Conservation (phyloP, 2,113 vertebrate genomes). For the Haliaeetus leucogaster region DNA sequence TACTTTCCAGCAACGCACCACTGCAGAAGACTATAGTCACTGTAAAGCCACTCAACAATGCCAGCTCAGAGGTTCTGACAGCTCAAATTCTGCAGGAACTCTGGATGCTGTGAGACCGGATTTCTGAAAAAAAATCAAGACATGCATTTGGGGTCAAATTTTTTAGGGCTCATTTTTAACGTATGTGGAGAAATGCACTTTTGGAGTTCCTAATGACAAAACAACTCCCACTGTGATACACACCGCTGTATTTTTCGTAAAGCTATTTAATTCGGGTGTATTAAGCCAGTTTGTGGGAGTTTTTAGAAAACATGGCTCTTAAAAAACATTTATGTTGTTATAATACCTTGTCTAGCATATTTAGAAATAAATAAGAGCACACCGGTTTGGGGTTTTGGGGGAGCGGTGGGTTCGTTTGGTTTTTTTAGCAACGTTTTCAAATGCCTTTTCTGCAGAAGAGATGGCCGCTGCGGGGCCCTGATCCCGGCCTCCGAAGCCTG, state of each 20-base stretch:
- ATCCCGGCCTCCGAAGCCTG: background rate
- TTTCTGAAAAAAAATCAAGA: background rate
- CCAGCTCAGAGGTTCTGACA: background rate
- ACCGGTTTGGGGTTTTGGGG: too few relatives aligned
- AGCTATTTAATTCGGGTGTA: background rate
- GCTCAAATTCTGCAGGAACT: background rate
- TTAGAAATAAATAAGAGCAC: background rate
- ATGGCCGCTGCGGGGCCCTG: accelerated
- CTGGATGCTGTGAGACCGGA: background rate
- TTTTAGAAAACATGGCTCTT: background rate
- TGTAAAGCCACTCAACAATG: background rate
- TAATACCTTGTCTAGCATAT: too few relatives aligned
- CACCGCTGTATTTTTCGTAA: background rate
- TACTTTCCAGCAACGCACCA: background rate
- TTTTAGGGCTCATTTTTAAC: background rate
- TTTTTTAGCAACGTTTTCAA: background rate
- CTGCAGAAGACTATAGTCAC: too few relatives aligned
- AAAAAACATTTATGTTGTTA: background rate
- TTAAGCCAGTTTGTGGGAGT: background rate
- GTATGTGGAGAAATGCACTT: accelerated
- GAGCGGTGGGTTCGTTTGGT: background rate
- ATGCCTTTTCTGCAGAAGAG: background rate
- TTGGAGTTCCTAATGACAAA: background rate
- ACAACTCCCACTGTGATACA: background rate
- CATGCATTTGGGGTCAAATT: background rate